Base-by-base conservation (phyloP, 2,797 vertebrate genomes). In the Uromys caudimaculatus region DNA sequence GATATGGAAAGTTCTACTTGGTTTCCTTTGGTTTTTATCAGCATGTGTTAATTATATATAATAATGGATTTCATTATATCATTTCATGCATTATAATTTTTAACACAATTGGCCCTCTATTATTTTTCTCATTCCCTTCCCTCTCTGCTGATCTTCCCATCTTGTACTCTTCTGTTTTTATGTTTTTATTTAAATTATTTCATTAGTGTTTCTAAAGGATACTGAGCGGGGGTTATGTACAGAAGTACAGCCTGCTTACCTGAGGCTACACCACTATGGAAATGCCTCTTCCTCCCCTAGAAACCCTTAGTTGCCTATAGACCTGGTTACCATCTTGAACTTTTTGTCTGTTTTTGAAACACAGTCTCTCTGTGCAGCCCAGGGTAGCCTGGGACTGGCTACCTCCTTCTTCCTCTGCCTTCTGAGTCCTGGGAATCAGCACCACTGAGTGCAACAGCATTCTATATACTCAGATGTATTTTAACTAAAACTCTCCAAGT, bases 401-500 rank as follows among this genome's bases (percentile, higher is more conserved):
- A 6, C 71, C 6, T 41, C 32, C 27, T 75, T 38, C n/a, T 44
- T 0, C 23, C 47, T 69, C 32, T 38, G 84, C 47, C 50, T 54
- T 29, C 50, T 75, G n/a, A 56, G 27, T 32, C 3, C 52, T 44
- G 52, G n/a, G n/a, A 44, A 41, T 41, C n/a, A 23, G n/a, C 0
- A 24, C 38, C 27, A n/a, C 83, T 38, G 44, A 75, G 19, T 32
- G 16, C 73, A 47, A 47, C 35, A 41, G 17, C 7, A 23, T 79
- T 27, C 5, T 41, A 3, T 69, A 38, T 29, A 62, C 56, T 58
- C 50, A 60, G n/a, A 4, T 93, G n/a, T 94, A 8, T 94, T 89
- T 83, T 96, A 95, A 81, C 91, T 54, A 89, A 32, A 64, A 29
- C 4, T 85, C 60, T 92, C 92, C 60, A 89, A 52, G 62, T 50